Percentiles rank a stretch among this genome's conserved stretches.
Evolutionary conservation across 2,888 invertebrate genomes (phyloP).

Genomic region (Idaea aversata): DNA sequence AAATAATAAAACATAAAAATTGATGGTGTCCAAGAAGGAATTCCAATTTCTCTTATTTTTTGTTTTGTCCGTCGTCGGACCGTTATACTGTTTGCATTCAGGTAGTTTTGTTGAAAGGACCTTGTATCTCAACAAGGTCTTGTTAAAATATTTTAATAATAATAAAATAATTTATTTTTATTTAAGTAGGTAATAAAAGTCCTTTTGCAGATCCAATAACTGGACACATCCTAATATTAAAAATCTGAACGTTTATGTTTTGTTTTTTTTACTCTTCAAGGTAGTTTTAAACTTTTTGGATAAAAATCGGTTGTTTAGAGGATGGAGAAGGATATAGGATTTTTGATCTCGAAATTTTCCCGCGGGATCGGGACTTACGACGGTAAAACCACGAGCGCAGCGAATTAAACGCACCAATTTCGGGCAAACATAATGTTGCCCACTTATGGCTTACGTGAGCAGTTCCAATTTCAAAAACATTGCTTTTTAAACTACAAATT

Average conservation of each 20-base stretch:
- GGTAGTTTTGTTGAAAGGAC: slow-evolving; percentile 48
- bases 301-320: no score
- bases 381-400: no score
- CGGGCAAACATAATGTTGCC: slow-evolving; percentile 9
- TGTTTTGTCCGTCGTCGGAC: slow-evolving; percentile 48
- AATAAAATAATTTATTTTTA: not conserved
- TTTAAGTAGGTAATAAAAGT: not conserved
- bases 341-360: no score
- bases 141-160: slow-evolving; percentile 22
- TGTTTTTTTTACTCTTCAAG: no score
- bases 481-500: not conserved
- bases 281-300: no score
- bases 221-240: no score
- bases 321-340: no score
- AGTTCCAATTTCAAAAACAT: not conserved
- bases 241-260: no score
- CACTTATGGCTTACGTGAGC: slow-evolving; percentile 11
- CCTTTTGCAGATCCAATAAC: no score
- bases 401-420: slow-evolving; percentile 9
- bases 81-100: slow-evolving; percentile 48
- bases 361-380: no score
- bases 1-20: slow-evolving; percentile 40
- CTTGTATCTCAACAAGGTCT: slow-evolving; percentile 13
- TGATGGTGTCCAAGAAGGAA: slow-evolving; percentile 60
- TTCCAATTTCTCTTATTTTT: slow-evolving; percentile 49